phyloP scores from a whole-genome alignment of 2,113 vertebrate species.

The Cephalophus harveyi region DNA sequence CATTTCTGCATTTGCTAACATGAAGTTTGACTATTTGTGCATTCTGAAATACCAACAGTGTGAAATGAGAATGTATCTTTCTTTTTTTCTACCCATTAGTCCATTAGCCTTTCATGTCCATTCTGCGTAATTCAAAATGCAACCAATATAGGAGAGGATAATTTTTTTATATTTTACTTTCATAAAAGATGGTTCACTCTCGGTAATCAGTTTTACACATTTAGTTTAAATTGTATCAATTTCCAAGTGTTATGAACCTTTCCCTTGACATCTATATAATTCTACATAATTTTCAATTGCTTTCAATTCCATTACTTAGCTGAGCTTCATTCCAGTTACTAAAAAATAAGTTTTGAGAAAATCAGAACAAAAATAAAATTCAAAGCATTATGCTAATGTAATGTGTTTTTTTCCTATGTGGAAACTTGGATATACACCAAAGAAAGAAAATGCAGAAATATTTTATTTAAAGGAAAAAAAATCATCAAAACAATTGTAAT shows the following conservation, averaged over 20 bases:
- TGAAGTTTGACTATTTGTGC: not conserved
- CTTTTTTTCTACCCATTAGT: not conserved
- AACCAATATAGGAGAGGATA: not conserved
- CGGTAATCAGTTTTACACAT: not conserved
- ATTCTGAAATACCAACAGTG: not conserved
- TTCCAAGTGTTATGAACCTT: slow-evolving; percentile 23
- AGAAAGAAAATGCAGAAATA: not conserved
- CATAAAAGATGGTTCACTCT: not conserved
- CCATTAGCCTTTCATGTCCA: not conserved
- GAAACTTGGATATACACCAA: not conserved
- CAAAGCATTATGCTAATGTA: slow-evolving; percentile 1
- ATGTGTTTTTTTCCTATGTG: not conserved
- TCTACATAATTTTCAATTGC: slow-evolving; percentile 30
- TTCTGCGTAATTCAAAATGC: not conserved
- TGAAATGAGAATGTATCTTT: not conserved
- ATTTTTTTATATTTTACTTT: slow-evolving; percentile 8
- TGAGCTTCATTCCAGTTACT: not conserved
- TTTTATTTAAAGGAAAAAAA: slow-evolving; percentile 10
- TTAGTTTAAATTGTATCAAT: slow-evolving; percentile 19
- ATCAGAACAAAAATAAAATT: slow-evolving; percentile 11
- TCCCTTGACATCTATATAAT: not conserved
- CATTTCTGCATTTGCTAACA: not conserved
- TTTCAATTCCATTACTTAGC: not conserved
- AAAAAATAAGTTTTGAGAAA: not conserved
- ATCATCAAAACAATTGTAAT: not conserved